Evolutionary conservation across 2,797 vertebrate species (phyloP).

Genomic region (Anisognathus igniventris): DNA sequence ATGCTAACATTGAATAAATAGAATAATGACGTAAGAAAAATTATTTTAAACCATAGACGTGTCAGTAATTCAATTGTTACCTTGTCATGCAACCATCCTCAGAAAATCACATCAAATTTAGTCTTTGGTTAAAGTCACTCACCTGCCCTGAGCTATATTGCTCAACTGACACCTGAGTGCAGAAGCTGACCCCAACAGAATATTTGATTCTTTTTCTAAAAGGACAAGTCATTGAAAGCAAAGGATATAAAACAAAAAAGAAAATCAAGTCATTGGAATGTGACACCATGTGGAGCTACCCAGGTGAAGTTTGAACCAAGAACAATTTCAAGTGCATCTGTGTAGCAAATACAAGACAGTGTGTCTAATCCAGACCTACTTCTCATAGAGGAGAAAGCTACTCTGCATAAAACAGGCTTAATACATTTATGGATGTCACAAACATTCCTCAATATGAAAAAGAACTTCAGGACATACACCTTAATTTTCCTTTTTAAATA

Average conservation of each 20-base stretch:
- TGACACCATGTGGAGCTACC: neutral
- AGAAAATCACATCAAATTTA: neutral
- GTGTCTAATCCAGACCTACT: neutral
- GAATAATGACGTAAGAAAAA: neutral
- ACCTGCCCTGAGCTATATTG: neutral
- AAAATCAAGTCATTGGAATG: neutral
- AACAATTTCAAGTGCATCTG: neutral
- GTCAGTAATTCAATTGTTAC: neutral
- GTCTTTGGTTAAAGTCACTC: neutral
- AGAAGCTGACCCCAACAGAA: neutral
- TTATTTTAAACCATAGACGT: neutral
- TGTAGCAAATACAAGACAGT: neutral
- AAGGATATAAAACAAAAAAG: neutral
- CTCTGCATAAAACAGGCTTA: neutral
- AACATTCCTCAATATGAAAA: neutral
- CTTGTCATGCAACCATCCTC: neutral
- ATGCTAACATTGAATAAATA: neutral
- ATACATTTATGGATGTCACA: neutral
- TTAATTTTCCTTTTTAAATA: neutral
- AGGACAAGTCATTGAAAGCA: neutral
- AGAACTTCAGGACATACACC: neutral
- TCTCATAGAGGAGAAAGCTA: neutral
- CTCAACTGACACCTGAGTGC: neutral
- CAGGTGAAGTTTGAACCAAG: neutral
- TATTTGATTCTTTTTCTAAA: neutral